Evolutionary conservation across 1,140 invertebrate genomes (phyloP).

Genomic region (Lepidurus arcticus): DNA sequence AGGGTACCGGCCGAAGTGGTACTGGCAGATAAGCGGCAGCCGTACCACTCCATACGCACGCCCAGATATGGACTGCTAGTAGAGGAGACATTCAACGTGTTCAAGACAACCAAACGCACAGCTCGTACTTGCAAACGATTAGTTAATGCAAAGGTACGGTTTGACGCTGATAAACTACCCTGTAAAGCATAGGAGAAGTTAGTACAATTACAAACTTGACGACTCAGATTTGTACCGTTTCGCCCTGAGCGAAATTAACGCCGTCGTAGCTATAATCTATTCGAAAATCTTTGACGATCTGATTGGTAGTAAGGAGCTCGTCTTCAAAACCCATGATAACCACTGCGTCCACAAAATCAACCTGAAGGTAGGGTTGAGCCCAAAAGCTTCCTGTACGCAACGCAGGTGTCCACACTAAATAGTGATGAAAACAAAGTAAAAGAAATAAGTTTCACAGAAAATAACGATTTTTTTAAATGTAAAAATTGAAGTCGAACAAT

Average conservation of each 20-base stretch:
- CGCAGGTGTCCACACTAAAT: neutral
- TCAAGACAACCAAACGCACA: neutral
- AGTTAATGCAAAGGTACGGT: neutral
- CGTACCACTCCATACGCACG: neutral
- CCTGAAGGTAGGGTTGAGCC: neutral
- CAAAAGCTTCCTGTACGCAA: neutral
- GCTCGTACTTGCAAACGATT: neutral
- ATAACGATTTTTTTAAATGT: no score
- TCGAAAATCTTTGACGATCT: neutral
- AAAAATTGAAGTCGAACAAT: no score
- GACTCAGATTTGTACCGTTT: neutral
- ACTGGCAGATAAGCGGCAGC: neutral
- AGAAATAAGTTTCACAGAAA: no score
- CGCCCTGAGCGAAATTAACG: neutral
- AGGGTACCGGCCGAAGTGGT: neutral
- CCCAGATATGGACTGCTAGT: neutral
- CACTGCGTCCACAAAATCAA: conserved; percentile 2
- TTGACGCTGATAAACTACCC: neutral
- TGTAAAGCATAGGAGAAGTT: neutral
- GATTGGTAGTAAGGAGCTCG: neutral
- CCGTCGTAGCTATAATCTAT: neutral
- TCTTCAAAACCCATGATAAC: neutral
- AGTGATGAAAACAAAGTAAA: no score
- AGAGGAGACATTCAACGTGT: neutral
- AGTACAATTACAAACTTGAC: neutral